These are phyloP conservation scores for Plectrocnemia conspersa DNA, from an alignment of 1,140 invertebrate species.

Conservation along the genomic window DNA sequence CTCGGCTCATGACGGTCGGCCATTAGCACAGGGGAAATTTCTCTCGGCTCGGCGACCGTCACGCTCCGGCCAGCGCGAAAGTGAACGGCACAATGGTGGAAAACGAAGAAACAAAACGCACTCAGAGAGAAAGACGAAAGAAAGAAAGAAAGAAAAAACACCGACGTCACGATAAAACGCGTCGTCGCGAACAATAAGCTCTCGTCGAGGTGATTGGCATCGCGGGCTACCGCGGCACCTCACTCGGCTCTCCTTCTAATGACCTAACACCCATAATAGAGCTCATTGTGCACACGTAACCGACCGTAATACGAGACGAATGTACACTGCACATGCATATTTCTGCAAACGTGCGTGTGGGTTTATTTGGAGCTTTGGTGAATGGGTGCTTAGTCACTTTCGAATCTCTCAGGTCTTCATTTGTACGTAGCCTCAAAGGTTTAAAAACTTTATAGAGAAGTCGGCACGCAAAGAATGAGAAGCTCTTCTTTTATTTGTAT, in stretches of 20 bases:
- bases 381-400: too few relatives aligned
- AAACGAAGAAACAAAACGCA: background rate
- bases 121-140: too few relatives aligned
- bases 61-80: constrained; percentile 21
- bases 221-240: background rate
- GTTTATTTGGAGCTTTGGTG: too few relatives aligned
- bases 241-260: background rate
- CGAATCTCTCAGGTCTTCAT: too few relatives aligned
- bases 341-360: too few relatives aligned
- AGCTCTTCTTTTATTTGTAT: too few relatives aligned
- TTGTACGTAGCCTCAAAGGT: too few relatives aligned
- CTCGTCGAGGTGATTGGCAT: constrained; percentile 8
- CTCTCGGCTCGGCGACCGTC: constrained; percentile 13
- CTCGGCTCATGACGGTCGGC: constrained; percentile 13
- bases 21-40: constrained; percentile 21
- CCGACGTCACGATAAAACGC: background rate
- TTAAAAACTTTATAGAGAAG: too few relatives aligned
- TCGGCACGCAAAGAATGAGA: too few relatives aligned
- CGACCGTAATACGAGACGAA: constrained; percentile 12
- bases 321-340: too few relatives aligned
- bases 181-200: background rate
- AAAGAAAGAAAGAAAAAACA: background rate
- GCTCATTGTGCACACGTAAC: constrained; percentile 14
- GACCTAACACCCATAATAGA: background rate
- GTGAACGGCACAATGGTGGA: constrained; percentile 12